These are phyloP conservation scores for Vimba vimba DNA, from an alignment of 2,113 vertebrate genomes.

Conservation along the genomic window DNA sequence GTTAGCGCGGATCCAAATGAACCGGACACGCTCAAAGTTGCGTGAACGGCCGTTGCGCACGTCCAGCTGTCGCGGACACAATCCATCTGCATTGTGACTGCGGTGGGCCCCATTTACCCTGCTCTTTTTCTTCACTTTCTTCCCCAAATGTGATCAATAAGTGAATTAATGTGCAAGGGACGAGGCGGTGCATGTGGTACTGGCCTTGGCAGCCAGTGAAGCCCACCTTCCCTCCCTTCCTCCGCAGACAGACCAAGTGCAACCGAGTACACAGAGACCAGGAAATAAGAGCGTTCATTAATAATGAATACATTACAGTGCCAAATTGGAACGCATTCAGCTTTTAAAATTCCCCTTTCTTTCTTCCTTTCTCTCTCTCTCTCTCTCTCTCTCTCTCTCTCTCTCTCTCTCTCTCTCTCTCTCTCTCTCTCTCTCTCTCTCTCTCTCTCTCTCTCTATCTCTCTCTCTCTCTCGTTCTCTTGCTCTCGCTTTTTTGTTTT, in stretches of 20 bases:
- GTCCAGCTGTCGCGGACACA: slow-evolving; percentile 30
- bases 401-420: slow-evolving; percentile 31
- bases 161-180: slow-evolving; percentile 70
- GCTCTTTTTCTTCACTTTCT: slow-evolving; percentile 53
- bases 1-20: slow-evolving; percentile 37
- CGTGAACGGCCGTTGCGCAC: not conserved
- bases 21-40: not conserved
- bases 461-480: slow-evolving; percentile 30
- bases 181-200: slow-evolving; percentile 62
- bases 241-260: slow-evolving; percentile 23
- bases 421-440: slow-evolving; percentile 39
- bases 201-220: slow-evolving; percentile 59
- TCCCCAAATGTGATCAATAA: slow-evolving; percentile 68
- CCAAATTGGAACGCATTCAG: slow-evolving; percentile 64
- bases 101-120: slow-evolving; percentile 27
- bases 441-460: slow-evolving; percentile 23
- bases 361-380: slow-evolving; percentile 23
- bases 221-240: not conserved
- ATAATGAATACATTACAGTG: slow-evolving; percentile 66
- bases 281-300: slow-evolving; percentile 62
- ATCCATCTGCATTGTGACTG: slow-evolving; percentile 52
- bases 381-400: slow-evolving; percentile 35
- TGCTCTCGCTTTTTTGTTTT: slow-evolving; percentile 50
- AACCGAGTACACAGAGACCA: slow-evolving; percentile 54
- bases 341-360: slow-evolving; percentile 52